Conservation (phyloP, 53 echinoderm and acorn worm genomes). For the Patiria pectinifera region DNA sequence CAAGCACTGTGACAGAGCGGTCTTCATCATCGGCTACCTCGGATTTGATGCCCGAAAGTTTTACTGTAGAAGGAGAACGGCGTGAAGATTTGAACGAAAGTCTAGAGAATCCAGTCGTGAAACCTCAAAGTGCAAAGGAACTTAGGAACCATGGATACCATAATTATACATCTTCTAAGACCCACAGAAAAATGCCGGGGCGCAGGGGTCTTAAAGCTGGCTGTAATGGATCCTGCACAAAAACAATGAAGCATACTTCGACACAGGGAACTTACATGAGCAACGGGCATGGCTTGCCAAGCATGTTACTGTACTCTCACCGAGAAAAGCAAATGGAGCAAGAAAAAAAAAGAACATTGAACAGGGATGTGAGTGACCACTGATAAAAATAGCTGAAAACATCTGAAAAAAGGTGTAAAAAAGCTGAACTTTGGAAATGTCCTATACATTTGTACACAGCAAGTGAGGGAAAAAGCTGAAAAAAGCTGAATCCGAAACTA, state of each 20-base stretch:
- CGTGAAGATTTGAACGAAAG: not conserved
- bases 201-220: not conserved
- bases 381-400: too few relatives aligned
- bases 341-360: not conserved
- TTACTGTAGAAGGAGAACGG: not conserved
- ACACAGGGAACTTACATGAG: conserved; percentile 55
- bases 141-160: not conserved
- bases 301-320: not conserved
- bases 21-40: too few relatives aligned
- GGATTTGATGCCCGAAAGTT: not conserved
- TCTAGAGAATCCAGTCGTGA: not conserved
- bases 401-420: too few relatives aligned
- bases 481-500: too few relatives aligned
- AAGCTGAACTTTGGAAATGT: too few relatives aligned
- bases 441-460: too few relatives aligned
- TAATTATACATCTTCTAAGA: not conserved
- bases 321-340: not conserved
- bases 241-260: conserved; percentile 50
- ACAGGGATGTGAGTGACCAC: too few relatives aligned
- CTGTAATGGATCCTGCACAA: not conserved
- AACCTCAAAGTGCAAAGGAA: not conserved
- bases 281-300: conserved; percentile 69
- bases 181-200: not conserved
- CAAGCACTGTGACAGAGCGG: too few relatives aligned
- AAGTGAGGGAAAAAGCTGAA: too few relatives aligned